Base-by-base conservation (phyloP, 2,113 vertebrate species). In the Ivindomyrus marchei region DNA sequence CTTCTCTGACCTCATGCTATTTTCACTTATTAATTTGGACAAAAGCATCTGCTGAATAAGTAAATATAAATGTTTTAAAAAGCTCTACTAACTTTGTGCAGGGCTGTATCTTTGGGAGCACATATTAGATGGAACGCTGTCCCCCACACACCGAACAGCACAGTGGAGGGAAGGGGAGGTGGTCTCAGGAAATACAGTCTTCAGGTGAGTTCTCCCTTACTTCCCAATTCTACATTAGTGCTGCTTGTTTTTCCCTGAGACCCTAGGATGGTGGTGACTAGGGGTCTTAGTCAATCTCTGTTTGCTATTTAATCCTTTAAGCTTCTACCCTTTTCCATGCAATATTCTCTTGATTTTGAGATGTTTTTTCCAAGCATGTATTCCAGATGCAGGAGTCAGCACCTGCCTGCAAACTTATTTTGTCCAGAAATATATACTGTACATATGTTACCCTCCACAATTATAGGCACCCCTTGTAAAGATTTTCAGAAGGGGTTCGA, bases 101-200 rank as follows among this genome's bases (percentile, higher is more conserved):
- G 98, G 98, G 56, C 96, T 98, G 91, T 99, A 99, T 92, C 96
- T 99, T 88, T 99, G 98, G 98, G 96, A 99, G 19, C 98, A 99
- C 93, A 96, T 99, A 95, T 96, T 99, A 91, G 97, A 96, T 92
- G 97, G 97, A 17, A 94, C 93, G 0, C 97, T 99, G 92, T 96
- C 97, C 80, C 98, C 98, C 66, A 89, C 93, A 66, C 97, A 98
- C 92, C 96, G 94, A 91, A 94, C 95, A 27, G 97, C 97, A 90
- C 98, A 97, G 45, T 99, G 98, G 98, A 97, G 97, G 95, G 97
- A 98, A 91, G 98, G 98, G 91, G 97, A 96, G 91, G 94, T 97
- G 90, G 93, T 95, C 90, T 95, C 94, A 86, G 97, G 97, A 91
- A 97, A 95, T 93, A 97, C 96, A 0, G 94, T 95, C 86, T 98